phyloP scores from a whole-genome alignment of 2,797 vertebrate genomes.

The Masticophis lateralis region DNA sequence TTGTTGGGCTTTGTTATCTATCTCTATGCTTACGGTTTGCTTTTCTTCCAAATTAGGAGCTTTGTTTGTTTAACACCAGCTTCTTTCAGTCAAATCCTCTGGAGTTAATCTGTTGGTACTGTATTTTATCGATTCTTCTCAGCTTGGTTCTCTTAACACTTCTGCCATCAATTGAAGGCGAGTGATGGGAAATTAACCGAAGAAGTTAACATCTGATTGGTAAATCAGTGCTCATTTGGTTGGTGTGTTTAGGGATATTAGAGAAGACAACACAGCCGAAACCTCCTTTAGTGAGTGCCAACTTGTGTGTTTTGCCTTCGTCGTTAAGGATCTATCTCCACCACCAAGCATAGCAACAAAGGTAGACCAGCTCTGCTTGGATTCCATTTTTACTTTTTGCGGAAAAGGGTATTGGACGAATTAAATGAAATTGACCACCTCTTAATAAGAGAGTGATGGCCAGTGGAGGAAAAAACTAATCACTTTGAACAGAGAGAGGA shows the following conservation, averaged over 20 bases:
- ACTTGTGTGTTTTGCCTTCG: background rate
- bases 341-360: background rate
- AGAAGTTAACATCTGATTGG: background rate
- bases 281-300: background rate
- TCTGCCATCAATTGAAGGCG: background rate
- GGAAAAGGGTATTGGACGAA: background rate
- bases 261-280: background rate
- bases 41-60: background rate
- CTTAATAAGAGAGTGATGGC: background rate
- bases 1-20: background rate
- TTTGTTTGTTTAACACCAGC: background rate
- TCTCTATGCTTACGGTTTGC: background rate
- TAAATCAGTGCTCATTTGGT: background rate
- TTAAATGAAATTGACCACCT: background rate
- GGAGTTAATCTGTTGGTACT: background rate
- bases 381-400: background rate
- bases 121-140: background rate
- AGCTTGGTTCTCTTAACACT: background rate
- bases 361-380: background rate
- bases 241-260: background rate
- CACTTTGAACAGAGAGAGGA: background rate
- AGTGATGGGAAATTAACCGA: background rate
- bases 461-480: conserved; percentile 12
- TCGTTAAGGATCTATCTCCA: background rate
- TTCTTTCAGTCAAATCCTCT: background rate